These are phyloP conservation scores for Trachemys scripta DNA, from an alignment of 2,113 vertebrate genomes.

Conservation along the genomic window DNA sequence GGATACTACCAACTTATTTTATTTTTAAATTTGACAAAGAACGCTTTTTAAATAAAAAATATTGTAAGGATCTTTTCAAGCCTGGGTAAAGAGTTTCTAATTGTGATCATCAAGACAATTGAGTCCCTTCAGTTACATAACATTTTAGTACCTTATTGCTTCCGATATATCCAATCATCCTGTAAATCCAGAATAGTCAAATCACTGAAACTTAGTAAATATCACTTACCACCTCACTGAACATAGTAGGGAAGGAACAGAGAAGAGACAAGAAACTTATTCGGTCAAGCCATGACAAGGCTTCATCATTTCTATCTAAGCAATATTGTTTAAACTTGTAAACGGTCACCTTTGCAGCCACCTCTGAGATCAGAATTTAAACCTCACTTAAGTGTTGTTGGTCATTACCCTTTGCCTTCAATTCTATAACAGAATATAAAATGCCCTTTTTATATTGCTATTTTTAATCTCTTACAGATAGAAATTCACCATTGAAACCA, in stretches of 20 bases:
- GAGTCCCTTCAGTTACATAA: neutral
- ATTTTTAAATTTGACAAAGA: neutral
- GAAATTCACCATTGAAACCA: neutral
- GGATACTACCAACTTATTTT: neutral
- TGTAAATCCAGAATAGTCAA: neutral
- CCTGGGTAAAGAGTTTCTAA: neutral
- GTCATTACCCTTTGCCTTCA: neutral
- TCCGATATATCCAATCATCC: fast-evolving
- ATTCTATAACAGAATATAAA: neutral
- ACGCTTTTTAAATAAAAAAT: too few species aligned
- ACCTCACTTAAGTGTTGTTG: neutral
- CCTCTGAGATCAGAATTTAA: neutral
- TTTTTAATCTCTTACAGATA: neutral
- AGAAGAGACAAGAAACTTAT: neutral
- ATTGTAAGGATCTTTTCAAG: neutral
- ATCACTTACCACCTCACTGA: neutral
- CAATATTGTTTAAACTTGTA: neutral
- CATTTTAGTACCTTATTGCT: neutral
- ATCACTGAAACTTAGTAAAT: neutral
- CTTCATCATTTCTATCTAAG: neutral
- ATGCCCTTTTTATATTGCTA: neutral
- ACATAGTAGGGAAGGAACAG: fast-evolving
- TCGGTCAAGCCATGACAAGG: neutral
- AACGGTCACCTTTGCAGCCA: neutral
- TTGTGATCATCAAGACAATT: neutral